These are phyloP conservation scores for Martes martes DNA, from an alignment of 2,113 vertebrate species.

Conservation along the genomic window DNA sequence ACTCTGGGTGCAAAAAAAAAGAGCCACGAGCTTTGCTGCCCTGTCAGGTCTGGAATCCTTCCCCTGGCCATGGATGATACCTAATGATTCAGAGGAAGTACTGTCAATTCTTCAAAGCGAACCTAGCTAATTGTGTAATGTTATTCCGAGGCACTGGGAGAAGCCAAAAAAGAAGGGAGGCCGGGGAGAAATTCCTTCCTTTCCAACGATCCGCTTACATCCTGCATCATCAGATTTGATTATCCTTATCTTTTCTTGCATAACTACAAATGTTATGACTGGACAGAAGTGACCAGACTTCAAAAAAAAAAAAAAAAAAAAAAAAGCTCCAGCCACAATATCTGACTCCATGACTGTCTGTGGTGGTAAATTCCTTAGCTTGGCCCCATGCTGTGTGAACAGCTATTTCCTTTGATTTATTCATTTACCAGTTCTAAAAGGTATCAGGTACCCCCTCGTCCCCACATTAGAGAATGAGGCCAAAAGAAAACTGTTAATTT, in stretches of 20 bases:
- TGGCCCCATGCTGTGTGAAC: not conserved
- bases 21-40: not conserved
- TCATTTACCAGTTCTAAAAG: not conserved
- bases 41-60: conserved; percentile 19
- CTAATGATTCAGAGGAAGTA: conserved; percentile 49
- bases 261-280: conserved; percentile 54
- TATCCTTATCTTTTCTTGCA: conserved; percentile 54
- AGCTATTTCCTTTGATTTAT: conserved; percentile 22
- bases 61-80: not conserved
- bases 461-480: not conserved
- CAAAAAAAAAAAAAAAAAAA: not conserved
- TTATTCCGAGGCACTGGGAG: not conserved
- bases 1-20: not conserved
- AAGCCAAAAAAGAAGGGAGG: conserved; percentile 4
- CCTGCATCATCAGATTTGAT: conserved; percentile 23
- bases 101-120: conserved; percentile 54
- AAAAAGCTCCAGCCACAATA: not conserved
- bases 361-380: not conserved
- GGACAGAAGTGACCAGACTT: conserved; percentile 41
- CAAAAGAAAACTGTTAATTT: not conserved
- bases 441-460: not conserved
- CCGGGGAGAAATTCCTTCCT: conserved; percentile 49
- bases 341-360: not conserved
- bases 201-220: not conserved
- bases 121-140: conserved; percentile 15